Conservation (phyloP, 2,888 invertebrate genomes). For the Amphipyra berbera region DNA sequence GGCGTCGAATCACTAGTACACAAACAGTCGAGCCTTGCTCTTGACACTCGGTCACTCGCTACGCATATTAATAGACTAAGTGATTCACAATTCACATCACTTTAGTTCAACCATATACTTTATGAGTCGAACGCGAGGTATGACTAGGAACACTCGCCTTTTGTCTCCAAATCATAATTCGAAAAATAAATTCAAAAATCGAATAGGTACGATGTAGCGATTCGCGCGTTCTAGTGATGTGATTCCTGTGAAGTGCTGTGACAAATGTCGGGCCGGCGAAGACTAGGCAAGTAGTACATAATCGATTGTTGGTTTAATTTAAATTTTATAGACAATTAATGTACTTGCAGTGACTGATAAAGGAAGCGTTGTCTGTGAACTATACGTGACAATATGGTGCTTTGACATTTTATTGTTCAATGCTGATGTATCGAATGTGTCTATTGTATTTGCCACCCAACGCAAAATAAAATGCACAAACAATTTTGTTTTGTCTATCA, state of each 20-base stretch:
- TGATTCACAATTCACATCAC: constrained; percentile 81
- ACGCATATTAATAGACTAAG: constrained; percentile 88
- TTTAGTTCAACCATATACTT: constrained; percentile 78
- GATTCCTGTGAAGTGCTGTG: constrained; percentile 65
- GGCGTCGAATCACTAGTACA: constrained; percentile 62
- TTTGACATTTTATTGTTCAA: constrained; percentile 10
- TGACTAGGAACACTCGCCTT: constrained; percentile 71
- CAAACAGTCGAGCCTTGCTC: constrained; percentile 82
- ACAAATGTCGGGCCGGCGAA: constrained; percentile 74
- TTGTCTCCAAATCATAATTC: constrained; percentile 63
- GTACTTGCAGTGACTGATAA: constrained; percentile 42
- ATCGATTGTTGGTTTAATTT: constrained; percentile 37
- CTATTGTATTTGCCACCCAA: constrained; percentile 10
- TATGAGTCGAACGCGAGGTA: constrained; percentile 82
- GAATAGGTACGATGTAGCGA: constrained; percentile 57
- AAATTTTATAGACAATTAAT: constrained; percentile 24
- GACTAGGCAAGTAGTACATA: constrained; percentile 67
- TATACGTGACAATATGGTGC: constrained; percentile 33
- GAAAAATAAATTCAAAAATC: constrained; percentile 60
- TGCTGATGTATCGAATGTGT: constrained; percentile 10
- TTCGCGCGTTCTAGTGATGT: constrained; percentile 66
- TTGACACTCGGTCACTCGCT: constrained; percentile 88
- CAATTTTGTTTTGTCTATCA: not conserved
- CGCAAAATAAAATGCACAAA: not conserved
- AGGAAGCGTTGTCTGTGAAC: constrained; percentile 35